Evolutionary conservation across 2,888 invertebrate species (phyloP).

Genomic region (Drosophila austrosaltans): DNA sequence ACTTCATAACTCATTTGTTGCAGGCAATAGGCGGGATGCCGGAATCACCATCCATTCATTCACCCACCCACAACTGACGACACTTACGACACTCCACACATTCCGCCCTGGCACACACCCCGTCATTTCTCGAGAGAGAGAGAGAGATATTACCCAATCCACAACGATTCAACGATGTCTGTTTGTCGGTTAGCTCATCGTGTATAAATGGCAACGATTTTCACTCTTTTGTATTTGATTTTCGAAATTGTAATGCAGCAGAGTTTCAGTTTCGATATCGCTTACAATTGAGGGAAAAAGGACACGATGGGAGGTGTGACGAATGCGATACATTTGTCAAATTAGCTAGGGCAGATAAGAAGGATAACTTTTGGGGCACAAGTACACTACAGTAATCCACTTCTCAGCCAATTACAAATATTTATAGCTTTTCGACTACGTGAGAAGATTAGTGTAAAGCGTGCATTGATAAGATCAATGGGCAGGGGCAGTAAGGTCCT

Average conservation of each 20-base stretch:
- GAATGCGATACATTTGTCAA: conserved; percentile 73
- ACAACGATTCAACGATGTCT: conserved; percentile 26
- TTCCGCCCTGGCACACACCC: conserved; percentile 3
- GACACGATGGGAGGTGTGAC: conserved; percentile 44
- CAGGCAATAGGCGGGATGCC: conserved; percentile 12
- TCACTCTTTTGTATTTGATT: conserved; percentile 74
- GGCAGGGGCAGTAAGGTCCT: too few relatives aligned
- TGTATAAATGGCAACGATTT: conserved; percentile 69
- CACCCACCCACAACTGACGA: background rate
- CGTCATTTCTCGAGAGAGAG: background rate
- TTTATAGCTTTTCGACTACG: conserved; percentile 23
- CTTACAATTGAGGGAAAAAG: background rate
- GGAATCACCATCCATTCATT: background rate
- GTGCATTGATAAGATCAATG: background rate
- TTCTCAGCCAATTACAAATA: conserved; percentile 59
- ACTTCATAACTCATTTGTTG: conserved; percentile 74
- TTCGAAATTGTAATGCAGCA: conserved; percentile 56
- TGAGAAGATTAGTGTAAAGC: conserved; percentile 37
- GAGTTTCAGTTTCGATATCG: conserved; percentile 50
- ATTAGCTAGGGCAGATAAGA: conserved; percentile 61
- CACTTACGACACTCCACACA: conserved; percentile 5
- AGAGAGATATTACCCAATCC: conserved; percentile 11
- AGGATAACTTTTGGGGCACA: conserved; percentile 19
- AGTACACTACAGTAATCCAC: conserved; percentile 56
- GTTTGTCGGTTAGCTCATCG: conserved; percentile 35